Evolutionary conservation across 2,113 vertebrate genomes (phyloP).

Genomic region (Phasianus colchicus): DNA sequence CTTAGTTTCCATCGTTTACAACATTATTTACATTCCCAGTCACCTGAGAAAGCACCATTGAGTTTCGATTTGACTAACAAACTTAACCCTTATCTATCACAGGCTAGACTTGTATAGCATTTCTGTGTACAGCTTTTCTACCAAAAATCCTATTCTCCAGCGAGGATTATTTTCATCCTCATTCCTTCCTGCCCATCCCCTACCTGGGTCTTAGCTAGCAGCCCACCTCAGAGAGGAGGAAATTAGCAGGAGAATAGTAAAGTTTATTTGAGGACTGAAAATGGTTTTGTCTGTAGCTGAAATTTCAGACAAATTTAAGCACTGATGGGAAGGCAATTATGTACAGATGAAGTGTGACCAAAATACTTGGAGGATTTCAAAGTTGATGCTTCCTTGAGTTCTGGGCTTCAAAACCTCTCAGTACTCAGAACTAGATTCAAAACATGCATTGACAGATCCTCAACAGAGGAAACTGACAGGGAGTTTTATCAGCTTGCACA

Average conservation of each 20-base stretch:
- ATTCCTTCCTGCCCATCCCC: not conserved
- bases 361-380: constrained; percentile 10
- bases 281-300: constrained; percentile 10
- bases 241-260: not conserved
- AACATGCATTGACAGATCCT: not conserved
- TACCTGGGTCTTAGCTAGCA: fast-evolving
- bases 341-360: not conserved
- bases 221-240: not conserved
- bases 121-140: not conserved
- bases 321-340: constrained; percentile 12
- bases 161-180: not conserved
- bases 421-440: not conserved
- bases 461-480: not conserved
- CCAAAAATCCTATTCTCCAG: not conserved
- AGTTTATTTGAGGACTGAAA: not conserved
- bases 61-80: too few species aligned
- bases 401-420: not conserved
- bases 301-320: not conserved
- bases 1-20: too few species aligned
- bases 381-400: not conserved
- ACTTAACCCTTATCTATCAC: too few species aligned
- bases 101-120: fast-evolving
- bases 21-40: too few species aligned
- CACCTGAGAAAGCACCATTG: too few species aligned
- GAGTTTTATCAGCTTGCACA: not conserved